A percentile compares a stretch with the other conserved stretches of the same genome.
Conservation (phyloP, 1,140 invertebrate genomes). For the Dendroctonus valens region DNA sequence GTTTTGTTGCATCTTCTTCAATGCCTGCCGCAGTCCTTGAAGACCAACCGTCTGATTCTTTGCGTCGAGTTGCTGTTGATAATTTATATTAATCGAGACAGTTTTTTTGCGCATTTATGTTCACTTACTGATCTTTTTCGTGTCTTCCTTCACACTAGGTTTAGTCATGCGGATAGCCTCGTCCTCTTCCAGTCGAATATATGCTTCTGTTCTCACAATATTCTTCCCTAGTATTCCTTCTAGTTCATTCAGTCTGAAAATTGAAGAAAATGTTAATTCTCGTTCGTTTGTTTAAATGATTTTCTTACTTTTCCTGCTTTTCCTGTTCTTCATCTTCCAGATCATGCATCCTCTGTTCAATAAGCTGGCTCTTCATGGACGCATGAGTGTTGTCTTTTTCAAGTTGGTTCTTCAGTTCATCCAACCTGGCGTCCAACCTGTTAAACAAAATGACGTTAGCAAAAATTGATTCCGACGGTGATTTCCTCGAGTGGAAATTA, state of each 20-base stretch:
- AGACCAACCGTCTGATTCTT: constrained; percentile 3
- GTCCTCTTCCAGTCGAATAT: constrained; percentile 17
- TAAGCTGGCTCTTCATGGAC: constrained; percentile 11
- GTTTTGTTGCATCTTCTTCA: neutral
- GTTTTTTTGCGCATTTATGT: no score
- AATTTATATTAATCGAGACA: no score
- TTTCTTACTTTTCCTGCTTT: constrained; percentile 31
- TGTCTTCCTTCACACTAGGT: neutral
- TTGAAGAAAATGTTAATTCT: constrained; percentile 1
- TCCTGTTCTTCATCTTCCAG: constrained; percentile 30
- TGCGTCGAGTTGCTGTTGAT: no score
- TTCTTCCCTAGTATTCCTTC: constrained; percentile 27
- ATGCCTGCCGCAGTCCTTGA: neutral
- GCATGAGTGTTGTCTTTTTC: constrained; percentile 21
- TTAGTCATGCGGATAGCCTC: constrained; percentile 6
- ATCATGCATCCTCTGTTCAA: constrained; percentile 23
- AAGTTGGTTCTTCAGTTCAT: constrained; percentile 28
- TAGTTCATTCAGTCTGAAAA: constrained; percentile 25
- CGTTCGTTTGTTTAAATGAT: neutral
- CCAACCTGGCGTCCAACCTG: constrained; percentile 29
- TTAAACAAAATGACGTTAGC: neutral
- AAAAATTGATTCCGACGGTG: neutral
- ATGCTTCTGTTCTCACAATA: constrained; percentile 32
- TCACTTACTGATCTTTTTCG: no score
- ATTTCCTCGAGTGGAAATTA: neutral